Base-by-base conservation (phyloP, 2,797 vertebrate species). In the Gobionotothen gibberifrons region DNA sequence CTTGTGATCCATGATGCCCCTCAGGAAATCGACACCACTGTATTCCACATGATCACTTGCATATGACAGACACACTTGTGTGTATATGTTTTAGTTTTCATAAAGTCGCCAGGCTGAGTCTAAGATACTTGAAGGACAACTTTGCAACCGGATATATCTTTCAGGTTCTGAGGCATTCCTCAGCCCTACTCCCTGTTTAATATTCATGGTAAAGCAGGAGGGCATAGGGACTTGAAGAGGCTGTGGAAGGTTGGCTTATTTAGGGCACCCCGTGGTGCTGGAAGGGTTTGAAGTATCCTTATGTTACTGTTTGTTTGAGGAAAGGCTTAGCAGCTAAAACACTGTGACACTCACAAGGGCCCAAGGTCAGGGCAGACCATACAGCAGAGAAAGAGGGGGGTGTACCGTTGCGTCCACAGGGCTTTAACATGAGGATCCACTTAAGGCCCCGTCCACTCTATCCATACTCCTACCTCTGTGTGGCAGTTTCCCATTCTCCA, bases 281-380 rank as follows among this genome's bases (percentile, higher is more conserved):
- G 79, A 91, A 85, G 86, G 87, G 89, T 93, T 94, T 94, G 93
- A 95, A 94, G 93, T 94, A 90, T 94, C 93, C 89, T 94, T 93
- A 92, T 90, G 93, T 94, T 94, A 93, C 94, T 92, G 93, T 94
- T 93, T 94, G 93, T 94, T 93, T 93, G 91, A 94, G 86, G 55
- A 87, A 92, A 89, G 86, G 91, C 90, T 92, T 93, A 91, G 84
- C 87, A 85, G 92, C 91, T 92, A 90, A 93, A 94, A 90, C 81
- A 88, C 86, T 89, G 90, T 85, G 83, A 90, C 87, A 90, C 87
- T 87, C 85, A 81, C 88, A 90, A 90, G 91, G 87, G 79, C 89
- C 85, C 85, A 91, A 92, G 92, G 90, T 92, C 91, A 91, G 90
- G 76, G 79, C 74, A 87, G 81, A 84, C 78, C 76, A 81, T 64